Conservation (phyloP, 2,113 vertebrate species). For the Chamaea fasciata region DNA sequence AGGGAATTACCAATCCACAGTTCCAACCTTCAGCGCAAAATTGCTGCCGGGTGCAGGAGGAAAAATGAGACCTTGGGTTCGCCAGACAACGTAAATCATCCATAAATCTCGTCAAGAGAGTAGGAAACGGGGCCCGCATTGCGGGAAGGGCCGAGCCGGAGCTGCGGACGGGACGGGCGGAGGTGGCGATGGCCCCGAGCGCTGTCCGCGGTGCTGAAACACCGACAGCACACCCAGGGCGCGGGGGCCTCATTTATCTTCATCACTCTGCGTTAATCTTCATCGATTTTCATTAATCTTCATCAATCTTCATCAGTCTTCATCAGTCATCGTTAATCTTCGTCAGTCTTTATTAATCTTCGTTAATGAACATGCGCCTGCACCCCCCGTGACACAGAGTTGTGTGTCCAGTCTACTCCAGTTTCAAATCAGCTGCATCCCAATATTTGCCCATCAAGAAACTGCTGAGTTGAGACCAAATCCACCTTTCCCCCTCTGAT, state of each 20-base stretch:
- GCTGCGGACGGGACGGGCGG: fast-evolving
- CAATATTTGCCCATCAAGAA: not conserved
- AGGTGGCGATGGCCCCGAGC: fast-evolving
- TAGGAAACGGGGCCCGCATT: fast-evolving
- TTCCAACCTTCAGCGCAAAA: fast-evolving
- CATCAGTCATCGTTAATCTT: not conserved
- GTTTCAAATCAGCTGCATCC: fast-evolving
- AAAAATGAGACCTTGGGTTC: fast-evolving
- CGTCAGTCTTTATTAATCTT: not conserved
- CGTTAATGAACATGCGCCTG: not conserved
- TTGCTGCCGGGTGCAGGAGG: fast-evolving
- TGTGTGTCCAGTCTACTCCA: fast-evolving
- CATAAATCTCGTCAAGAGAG: fast-evolving
- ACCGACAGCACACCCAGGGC: fast-evolving
- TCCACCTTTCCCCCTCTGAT: fast-evolving
- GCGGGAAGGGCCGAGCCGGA: fast-evolving
- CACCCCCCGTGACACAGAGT: fast-evolving
- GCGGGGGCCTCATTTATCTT: fast-evolving
- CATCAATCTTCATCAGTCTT: not conserved
- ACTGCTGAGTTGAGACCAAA: not conserved
- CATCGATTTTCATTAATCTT: not conserved
- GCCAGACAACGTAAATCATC: not conserved
- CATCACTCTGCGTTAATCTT: not conserved
- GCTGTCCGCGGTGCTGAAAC: slow-evolving; percentile 57
- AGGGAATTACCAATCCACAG: not conserved